A percentile compares a stretch with the other conserved stretches of the same genome.
phyloP scores from a whole-genome alignment of 2,113 vertebrate genomes.

The Ursus arctos region DNA sequence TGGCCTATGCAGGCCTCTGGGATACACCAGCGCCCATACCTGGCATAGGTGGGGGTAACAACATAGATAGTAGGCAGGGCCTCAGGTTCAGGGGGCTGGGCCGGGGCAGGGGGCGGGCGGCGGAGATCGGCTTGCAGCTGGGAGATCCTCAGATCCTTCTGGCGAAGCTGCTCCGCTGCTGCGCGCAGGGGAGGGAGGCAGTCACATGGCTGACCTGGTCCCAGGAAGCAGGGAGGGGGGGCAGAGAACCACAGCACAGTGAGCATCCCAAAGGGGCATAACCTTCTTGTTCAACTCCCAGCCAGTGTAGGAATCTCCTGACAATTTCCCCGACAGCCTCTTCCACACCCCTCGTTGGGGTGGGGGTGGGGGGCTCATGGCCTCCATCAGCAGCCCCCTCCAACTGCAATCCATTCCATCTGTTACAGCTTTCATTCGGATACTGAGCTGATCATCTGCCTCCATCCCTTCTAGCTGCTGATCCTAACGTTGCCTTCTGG shows the following conservation, averaged over 20 bases:
- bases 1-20: neutral
- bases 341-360: neutral
- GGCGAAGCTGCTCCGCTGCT: conserved; percentile 86
- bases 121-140: conserved; percentile 90
- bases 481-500: conserved; percentile 10
- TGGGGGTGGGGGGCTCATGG: neutral
- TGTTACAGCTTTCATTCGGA: neutral
- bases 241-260: conserved; percentile 45
- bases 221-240: neutral
- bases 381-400: neutral
- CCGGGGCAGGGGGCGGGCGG: conserved; percentile 87
- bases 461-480: neutral
- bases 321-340: neutral
- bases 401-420: neutral
- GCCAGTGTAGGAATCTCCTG: neutral
- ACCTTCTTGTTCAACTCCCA: neutral
- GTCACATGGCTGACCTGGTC: conserved; percentile 94
- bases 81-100: conserved; percentile 84
- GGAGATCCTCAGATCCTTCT: conserved; percentile 91
- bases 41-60: conserved; percentile 94
- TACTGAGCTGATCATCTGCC: neutral
- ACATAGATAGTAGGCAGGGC: conserved; percentile 90
- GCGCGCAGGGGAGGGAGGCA: conserved; percentile 86
- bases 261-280: conserved; percentile 11
- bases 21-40: conserved; percentile 84